phyloP scores from a whole-genome alignment of 2,888 invertebrate genomes.

The Eristalis pertinax region DNA sequence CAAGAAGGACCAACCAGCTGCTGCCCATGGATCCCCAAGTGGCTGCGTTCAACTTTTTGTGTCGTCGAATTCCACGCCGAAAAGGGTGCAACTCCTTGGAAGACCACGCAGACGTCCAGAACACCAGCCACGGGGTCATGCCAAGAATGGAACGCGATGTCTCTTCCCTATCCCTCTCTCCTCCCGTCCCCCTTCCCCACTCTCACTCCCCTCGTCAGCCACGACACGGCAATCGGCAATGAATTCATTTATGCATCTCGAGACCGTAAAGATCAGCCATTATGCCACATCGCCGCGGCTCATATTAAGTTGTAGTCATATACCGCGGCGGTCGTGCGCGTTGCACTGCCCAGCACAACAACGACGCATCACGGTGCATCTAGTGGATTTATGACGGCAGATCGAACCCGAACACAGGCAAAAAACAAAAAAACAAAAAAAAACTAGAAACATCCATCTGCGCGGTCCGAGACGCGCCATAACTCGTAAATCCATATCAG shows the following conservation, averaged over 20 bases:
- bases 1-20: too few relatives aligned
- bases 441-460: constrained; percentile 48
- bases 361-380: too few relatives aligned
- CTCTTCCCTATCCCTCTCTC: background rate
- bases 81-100: background rate
- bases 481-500: constrained; percentile 66
- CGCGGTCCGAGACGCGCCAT: constrained; percentile 38
- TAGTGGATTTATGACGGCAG: constrained; percentile 62
- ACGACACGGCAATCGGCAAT: background rate
- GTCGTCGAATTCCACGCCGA: background rate
- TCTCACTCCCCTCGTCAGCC: background rate
- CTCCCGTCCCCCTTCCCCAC: background rate
- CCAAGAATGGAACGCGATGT: background rate
- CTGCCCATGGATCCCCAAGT: too few relatives aligned
- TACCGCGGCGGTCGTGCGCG: constrained; percentile 25
- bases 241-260: background rate
- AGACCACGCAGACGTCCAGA: background rate
- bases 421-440: too few relatives aligned
- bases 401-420: background rate
- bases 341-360: too few relatives aligned
- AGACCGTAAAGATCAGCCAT: constrained; percentile 13
- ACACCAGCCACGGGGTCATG: background rate
- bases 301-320: constrained; percentile 60
- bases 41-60: background rate
- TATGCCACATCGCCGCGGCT: constrained; percentile 28